Conservation (phyloP, 1,140 invertebrate species). For the Samia ricini region DNA sequence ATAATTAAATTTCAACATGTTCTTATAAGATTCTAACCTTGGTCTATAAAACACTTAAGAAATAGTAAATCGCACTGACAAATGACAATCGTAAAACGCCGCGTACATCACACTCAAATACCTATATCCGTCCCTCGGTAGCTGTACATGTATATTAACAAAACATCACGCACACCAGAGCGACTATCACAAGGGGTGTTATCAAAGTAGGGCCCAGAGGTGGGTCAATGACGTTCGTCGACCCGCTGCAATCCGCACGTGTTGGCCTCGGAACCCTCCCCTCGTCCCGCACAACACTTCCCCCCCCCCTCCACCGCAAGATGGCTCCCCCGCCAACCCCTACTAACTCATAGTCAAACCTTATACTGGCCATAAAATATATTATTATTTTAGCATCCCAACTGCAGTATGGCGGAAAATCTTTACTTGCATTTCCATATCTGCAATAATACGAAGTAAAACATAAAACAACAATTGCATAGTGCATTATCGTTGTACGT, state of each 20-base stretch:
- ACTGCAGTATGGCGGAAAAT: not conserved
- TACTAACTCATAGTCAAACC: not conserved
- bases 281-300: constrained; percentile 20
- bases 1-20: not conserved
- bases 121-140: not conserved
- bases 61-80: not conserved
- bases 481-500: constrained; percentile 32
- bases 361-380: not conserved
- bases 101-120: not conserved
- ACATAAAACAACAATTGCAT: not conserved
- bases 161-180: not conserved
- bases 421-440: not conserved
- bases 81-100: not conserved
- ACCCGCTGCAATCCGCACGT: constrained; percentile 67
- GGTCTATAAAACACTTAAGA: not conserved
- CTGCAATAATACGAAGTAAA: not conserved
- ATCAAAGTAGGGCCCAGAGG: constrained; percentile 66
- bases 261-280: constrained; percentile 48
- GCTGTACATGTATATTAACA: not conserved
- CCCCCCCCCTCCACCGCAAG: constrained; percentile 9
- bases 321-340: too few relatives aligned
- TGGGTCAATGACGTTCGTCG: constrained; percentile 74
- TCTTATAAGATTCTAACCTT: not conserved
- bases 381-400: not conserved
- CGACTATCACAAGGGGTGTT: constrained; percentile 62